These are phyloP conservation scores for Dipodomys stephensi DNA, from an alignment of 2,113 vertebrate species.

Conservation along the genomic window DNA sequence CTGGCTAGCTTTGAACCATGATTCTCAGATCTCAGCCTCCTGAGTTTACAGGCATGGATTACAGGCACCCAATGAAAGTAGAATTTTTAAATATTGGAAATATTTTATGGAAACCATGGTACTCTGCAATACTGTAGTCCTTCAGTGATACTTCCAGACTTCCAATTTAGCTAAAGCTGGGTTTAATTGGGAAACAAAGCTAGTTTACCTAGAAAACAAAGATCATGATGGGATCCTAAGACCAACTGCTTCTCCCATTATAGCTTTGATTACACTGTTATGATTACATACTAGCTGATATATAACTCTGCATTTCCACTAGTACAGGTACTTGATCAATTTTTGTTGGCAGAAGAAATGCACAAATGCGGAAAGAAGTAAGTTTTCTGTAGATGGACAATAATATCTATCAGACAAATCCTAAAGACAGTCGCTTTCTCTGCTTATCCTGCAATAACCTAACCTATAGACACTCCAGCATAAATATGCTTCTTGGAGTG, in stretches of 20 bases:
- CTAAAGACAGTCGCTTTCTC: background rate
- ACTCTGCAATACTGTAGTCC: background rate
- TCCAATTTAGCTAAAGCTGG: background rate
- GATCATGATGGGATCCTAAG: background rate
- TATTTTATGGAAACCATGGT: background rate
- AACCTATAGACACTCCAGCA: background rate
- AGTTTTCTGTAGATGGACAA: background rate
- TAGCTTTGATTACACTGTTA: background rate
- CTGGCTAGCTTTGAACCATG: too few species aligned
- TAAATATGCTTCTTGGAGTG: constrained; percentile 38
- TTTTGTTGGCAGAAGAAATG: constrained; percentile 36
- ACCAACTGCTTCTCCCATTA: background rate
- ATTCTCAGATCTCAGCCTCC: too few species aligned
- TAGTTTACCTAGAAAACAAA: background rate
- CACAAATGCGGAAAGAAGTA: background rate
- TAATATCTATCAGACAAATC: background rate
- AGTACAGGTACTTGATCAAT: background rate
- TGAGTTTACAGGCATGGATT: too few species aligned
- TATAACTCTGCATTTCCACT: background rate
- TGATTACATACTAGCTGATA: background rate
- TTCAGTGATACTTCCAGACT: background rate
- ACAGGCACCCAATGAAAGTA: background rate
- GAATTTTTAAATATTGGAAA: background rate
- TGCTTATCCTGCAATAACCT: constrained; percentile 23
- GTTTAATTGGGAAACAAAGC: background rate